These are phyloP conservation scores for Diaphora mendica DNA, from an alignment of 2,888 invertebrate genomes.

Conservation along the genomic window DNA sequence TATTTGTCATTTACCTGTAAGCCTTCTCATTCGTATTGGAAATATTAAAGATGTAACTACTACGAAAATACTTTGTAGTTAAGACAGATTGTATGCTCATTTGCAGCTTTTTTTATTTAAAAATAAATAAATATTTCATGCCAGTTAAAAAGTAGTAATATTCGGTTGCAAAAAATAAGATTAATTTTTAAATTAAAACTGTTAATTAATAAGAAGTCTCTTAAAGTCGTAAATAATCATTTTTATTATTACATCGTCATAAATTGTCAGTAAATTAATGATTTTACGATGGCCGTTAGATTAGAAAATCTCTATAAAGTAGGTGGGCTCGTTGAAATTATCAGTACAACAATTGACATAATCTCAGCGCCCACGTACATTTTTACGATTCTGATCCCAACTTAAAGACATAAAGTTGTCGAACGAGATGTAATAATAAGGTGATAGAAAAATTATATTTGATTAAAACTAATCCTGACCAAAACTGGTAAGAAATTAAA, in stretches of 20 bases:
- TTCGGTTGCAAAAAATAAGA: constrained; percentile 38
- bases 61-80: neutral
- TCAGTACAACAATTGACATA: constrained; percentile 51
- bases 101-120: neutral
- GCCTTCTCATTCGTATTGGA: neutral
- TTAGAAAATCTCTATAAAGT: constrained; percentile 34
- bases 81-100: neutral
- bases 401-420: constrained; percentile 39
- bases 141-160: neutral
- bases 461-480: constrained; percentile 30
- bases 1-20: constrained; percentile 2
- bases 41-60: neutral
- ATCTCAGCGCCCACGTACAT: constrained; percentile 46
- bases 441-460: constrained; percentile 35
- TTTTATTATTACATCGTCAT: constrained; percentile 41
- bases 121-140: neutral
- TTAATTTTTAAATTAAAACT: constrained; percentile 18
- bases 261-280: constrained; percentile 48
- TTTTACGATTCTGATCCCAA: constrained; percentile 45
- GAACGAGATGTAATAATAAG: constrained; percentile 38
- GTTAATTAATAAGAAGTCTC: constrained; percentile 16
- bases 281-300: constrained; percentile 43
- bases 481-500: neutral
- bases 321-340: constrained; percentile 49
- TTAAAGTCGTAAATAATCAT: constrained; percentile 34